Evolutionary conservation across 2,113 vertebrate genomes (phyloP), one percentile per base, ranked within the genome.

Genomic region (Corynorhinus townsendii): DNA sequence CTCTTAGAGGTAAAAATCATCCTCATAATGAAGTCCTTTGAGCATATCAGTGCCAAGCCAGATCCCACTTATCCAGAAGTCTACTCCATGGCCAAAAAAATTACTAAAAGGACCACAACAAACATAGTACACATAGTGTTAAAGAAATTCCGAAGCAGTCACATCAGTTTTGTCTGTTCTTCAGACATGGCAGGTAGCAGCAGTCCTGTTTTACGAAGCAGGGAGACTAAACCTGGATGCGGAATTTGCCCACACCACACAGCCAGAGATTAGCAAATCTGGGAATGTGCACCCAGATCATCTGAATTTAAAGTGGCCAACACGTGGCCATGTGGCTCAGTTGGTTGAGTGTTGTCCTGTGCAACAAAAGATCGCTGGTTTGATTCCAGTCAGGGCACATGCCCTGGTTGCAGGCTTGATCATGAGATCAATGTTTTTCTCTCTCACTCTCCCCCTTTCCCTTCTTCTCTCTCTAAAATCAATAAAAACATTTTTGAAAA

Each of bases 1-100:
- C 35, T 47, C 82, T 52, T 19, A 52, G n/a, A 90, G 12, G 30
- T 82, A 68, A 93, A 94, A 94, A 64, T 6, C 68, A 83, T 30
- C 90, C 89, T 83, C 62, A 73, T 62, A 76, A 95, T 91, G 16
- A 94, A 38, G 83, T 59, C 35, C 71, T 88, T 16, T 76, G 72
- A 81, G 77, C 56, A 7, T 9, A 76, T 52, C 54, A 47, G 89
- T 11, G 3, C 40, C 19, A 33, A 26, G 66, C 56, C 73, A 80
- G 64, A 83, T 35, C 35, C 72, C 77, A 79, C 35, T 47, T 72
- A 56, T 5, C 69, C 71, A 93, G 82, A 91, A 94, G 26, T 40
- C 35, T 22, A 35, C 62, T 24, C 28, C 19, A 14, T 40, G n/a
- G 26, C 84, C 73, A 76, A 76, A 62, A 52, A 73, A 82, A 72